Evolutionary conservation across 2,113 vertebrate species (phyloP).

Genomic region (Dicentrarchus labrax): DNA sequence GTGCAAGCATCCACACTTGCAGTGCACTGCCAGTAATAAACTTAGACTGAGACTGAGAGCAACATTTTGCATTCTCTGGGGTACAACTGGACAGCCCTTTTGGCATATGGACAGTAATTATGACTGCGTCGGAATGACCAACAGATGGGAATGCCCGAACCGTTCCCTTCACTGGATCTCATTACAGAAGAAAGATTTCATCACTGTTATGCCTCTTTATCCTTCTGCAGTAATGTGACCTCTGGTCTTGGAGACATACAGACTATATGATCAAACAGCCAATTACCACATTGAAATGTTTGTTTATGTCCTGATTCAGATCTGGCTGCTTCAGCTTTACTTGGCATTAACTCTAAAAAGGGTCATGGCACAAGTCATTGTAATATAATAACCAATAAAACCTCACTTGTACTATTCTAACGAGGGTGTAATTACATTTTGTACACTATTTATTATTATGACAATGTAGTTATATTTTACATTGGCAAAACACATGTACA

Average conservation of each 20-base stretch:
- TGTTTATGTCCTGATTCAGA: slow-evolving; percentile 27
- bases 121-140: slow-evolving; percentile 53
- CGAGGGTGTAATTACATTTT: background rate
- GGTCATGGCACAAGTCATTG: background rate
- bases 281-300: slow-evolving; percentile 31
- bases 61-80: slow-evolving; percentile 47
- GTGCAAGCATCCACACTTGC: slow-evolving; percentile 47
- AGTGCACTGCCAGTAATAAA: slow-evolving; percentile 22
- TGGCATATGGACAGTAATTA: slow-evolving; percentile 54
- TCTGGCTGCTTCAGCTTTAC: slow-evolving; percentile 20
- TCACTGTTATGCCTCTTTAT: slow-evolving; percentile 59
- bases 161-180: slow-evolving; percentile 65
- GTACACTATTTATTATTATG: slow-evolving; percentile 6
- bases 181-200: slow-evolving; percentile 69
- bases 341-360: slow-evolving; percentile 4
- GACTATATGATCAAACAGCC: slow-evolving; percentile 48
- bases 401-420: slow-evolving; percentile 3
- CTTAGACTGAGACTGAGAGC: slow-evolving; percentile 30
- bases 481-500: slow-evolving; percentile 30
- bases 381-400: slow-evolving; percentile 22
- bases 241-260: slow-evolving; percentile 39
- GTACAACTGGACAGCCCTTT: slow-evolving; percentile 51
- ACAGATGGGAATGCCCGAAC: slow-evolving; percentile 75
- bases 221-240: slow-evolving; percentile 50
- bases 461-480: slow-evolving; percentile 30